Base-by-base conservation (phyloP, 2,888 invertebrate species). In the Parthenolecanium corni region DNA sequence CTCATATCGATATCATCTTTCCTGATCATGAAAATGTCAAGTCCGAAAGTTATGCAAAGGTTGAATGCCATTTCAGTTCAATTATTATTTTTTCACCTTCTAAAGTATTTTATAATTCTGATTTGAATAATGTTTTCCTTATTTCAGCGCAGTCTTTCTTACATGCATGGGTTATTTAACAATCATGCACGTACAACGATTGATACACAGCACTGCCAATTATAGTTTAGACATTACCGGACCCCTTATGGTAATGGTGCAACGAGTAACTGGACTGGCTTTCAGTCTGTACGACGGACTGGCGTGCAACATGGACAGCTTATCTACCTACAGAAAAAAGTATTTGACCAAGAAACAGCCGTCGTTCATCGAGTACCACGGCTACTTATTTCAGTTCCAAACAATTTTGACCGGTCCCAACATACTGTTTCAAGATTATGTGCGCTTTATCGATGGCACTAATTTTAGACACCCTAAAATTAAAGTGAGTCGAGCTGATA, bases 231-330 rank as follows among this genome's bases (percentile, higher is more conserved):
- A 97, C 74, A 89, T 97, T 68, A 94, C 95, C 70, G 95, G 93
- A 66, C 94, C 95, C 1, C 75, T 97, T 69, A 97, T 97, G 97
- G 89, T 97, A 63, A 88, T 93, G 70, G 93, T 92, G 2, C 95
- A 96, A 76, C 91, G 93, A 76, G 86, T 95, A 46, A 92, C 93
- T 25, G 89, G 90, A 70, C 75, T 98, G 67, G 95, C 94, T 2
- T 97, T 90, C 74, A 86, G 85, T 70, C 77, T 96, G 58, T 90
- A 94, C 74, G 96, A 97, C 76, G 94, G 90, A 9, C 31, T 66
- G 6, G 56, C 52, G 20, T 46, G 75, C 82, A 58, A 76, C 78
- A 42, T 78, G 80, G 79, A 81, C 67, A 82, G 85, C 63, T 74
- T 89, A 67, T 82, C 83, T n/a, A 78, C 79, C 65, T 80, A 79